Evolutionary conservation across 2,797 vertebrate genomes (phyloP), one percentile per base, ranked within the genome.

Genomic region (Muraenolepis orangiensis): DNA sequence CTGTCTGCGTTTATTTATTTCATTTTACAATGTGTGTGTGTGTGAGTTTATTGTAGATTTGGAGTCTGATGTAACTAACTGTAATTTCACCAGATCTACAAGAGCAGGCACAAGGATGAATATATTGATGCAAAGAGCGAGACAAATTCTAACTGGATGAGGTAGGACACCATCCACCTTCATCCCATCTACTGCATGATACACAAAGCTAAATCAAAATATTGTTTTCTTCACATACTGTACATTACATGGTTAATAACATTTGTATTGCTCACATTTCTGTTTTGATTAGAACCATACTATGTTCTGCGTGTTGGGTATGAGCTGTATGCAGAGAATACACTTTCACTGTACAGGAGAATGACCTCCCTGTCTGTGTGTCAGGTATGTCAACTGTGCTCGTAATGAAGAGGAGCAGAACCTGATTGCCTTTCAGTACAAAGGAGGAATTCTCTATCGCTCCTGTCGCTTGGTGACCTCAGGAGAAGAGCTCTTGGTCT

Each of bases 341-440:
- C 8, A 64, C 23, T 13, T 3, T 29, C 5, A 11, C 12, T 12
- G 23, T 66, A 28, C 5, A n/a, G n/a, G n/a, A n/a, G n/a, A n/a
- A n/a, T 28, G 57, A n/a, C 20, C 7, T n/a, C n/a, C 57, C 16
- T n/a, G 38, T 26, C 8, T 29, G 42, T 23, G 10, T 71, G 66
- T 1, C 72, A 93, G 90, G 74, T 93, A 89, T 71, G 89, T 93
- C 78, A 90, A 91, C 81, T 89, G 88, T 64, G 90, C 92, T 74
- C 78, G 81, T 32, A 79, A 88, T 7, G 83, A 88, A 0, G 85
- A 91, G 31, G 90, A 93, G 67, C 90, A 91, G 83, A 93, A 91
- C 69, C 85, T 92, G 40, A 84, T 91, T 42, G 91, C 90, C 26
- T 91, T 92, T 67, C 92, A 92, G 69, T 86, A 90, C 78, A 82